A percentile compares a stretch with the other conserved stretches of the same genome.
phyloP scores from a whole-genome alignment of 2,113 vertebrate genomes.

The Pomatorhinus ruficollis region DNA sequence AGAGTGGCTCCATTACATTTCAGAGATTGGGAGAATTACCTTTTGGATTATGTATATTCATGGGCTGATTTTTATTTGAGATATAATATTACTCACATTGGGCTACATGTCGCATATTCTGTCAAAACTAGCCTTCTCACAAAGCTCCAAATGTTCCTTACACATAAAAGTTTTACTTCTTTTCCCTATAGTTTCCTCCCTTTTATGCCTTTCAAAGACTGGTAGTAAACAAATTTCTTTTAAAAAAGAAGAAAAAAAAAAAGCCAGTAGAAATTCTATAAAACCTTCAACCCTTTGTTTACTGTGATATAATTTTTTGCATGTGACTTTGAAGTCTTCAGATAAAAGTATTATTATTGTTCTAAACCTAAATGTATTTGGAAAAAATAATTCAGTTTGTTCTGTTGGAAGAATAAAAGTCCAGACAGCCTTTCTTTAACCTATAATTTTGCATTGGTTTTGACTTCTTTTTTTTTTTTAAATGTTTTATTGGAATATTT shows the following conservation, averaged over 20 bases:
- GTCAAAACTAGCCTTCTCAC: slow-evolving; percentile 72
- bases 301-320: slow-evolving; percentile 50
- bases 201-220: slow-evolving; percentile 66
- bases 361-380: slow-evolving; percentile 48
- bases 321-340: slow-evolving; percentile 65
- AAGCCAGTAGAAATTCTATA: slow-evolving; percentile 43
- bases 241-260: slow-evolving; percentile 10
- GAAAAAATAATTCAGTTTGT: not conserved
- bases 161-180: slow-evolving; percentile 70
- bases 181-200: slow-evolving; percentile 54
- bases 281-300: slow-evolving; percentile 60
- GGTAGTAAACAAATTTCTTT: slow-evolving; percentile 65
- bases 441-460: not conserved
- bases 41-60: slow-evolving; percentile 83
- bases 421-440: not conserved
- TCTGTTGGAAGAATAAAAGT: slow-evolving; percentile 22
- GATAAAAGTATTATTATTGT: slow-evolving; percentile 68
- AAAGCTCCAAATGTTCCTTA: slow-evolving; percentile 70
- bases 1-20: slow-evolving; percentile 80
- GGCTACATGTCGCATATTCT: slow-evolving; percentile 70
- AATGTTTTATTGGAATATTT: slow-evolving; percentile 9
- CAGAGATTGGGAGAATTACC: slow-evolving; percentile 83
- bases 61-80: slow-evolving; percentile 82
- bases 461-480: not conserved
- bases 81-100: slow-evolving; percentile 75